Base-by-base conservation (phyloP, 2,888 invertebrate genomes). In the Campoplex capitator region DNA sequence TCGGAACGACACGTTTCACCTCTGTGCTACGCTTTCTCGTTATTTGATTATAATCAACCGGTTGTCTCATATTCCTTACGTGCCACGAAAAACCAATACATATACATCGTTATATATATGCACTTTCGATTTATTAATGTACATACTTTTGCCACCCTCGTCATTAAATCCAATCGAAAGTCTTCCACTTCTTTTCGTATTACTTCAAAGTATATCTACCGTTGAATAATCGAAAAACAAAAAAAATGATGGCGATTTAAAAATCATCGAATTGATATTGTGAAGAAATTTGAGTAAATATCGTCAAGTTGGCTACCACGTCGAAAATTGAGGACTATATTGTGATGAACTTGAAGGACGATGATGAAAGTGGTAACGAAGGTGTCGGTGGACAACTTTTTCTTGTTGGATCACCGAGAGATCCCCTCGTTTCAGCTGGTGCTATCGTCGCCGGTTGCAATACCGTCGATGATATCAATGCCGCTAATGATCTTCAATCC, bases 321-420 rank as follows among this genome's bases (percentile, higher is more conserved):
- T 35, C 67, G 74, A 78, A 56, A 51, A 78, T 85, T n/a, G 85
- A 78, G 84, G 89, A 86, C 83, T 88, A 88, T 68, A 84, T 84
- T 54, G 84, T 79, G 82, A 94, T 94, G 94, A 93, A 94, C 74
- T 89, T 94, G 86, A 94, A 94, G 88, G 93, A 93, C 71, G 93
- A 94, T 42, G 93, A 93, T 56, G 92, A 93, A 18, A 90, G 91
- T 78, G 91, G 88, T 3, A 92, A 89, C 70, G 93, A 93, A 81
- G 90, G 85, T 65, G 90, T 90, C 67, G 90, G 38, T 42, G 42
- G 93, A 54, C 94, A 94, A 85, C 84, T 94, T 58, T 94, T 93
- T 84, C 88, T 94, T 86, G 94, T 94, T 51, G 93, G 92, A 28
- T 85, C 92, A 4, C 93, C 94, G n/a, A 90, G 94, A 16, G 94